Conservation (phyloP, 2,113 vertebrate species). For the Strigops habroptila region DNA sequence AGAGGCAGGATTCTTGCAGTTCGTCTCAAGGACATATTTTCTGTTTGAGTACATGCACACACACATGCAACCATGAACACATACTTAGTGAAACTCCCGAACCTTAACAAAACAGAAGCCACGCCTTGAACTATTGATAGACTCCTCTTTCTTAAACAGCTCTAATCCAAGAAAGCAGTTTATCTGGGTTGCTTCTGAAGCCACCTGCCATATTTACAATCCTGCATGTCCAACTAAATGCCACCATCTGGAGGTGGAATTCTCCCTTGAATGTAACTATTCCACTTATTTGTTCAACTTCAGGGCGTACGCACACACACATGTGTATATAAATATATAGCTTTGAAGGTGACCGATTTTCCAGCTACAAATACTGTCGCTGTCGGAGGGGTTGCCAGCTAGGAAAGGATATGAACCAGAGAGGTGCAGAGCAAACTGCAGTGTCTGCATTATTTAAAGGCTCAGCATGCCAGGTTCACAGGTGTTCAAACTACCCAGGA, state of each 20-base stretch:
- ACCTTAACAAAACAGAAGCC: neutral
- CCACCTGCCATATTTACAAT: neutral
- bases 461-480: conserved; percentile 11
- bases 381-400: neutral
- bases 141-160: neutral
- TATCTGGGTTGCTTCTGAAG: neutral
- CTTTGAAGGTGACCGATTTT: conserved; percentile 45
- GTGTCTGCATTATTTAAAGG: conserved; percentile 27
- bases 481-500: conserved; percentile 52
- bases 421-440: neutral
- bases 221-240: neutral
- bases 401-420: neutral
- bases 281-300: neutral
- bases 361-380: neutral
- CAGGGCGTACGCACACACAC: neutral
- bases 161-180: neutral
- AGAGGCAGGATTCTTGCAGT: neutral
- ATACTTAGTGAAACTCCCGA: neutral
- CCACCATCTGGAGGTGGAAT: neutral
- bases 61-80: neutral
- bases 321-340: neutral
- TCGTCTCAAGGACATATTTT: neutral
- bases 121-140: neutral
- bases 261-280: neutral
- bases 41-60: neutral